Evolutionary conservation across 1,140 invertebrate genomes (phyloP).

Genomic region (Aphelinus atriplicis): DNA sequence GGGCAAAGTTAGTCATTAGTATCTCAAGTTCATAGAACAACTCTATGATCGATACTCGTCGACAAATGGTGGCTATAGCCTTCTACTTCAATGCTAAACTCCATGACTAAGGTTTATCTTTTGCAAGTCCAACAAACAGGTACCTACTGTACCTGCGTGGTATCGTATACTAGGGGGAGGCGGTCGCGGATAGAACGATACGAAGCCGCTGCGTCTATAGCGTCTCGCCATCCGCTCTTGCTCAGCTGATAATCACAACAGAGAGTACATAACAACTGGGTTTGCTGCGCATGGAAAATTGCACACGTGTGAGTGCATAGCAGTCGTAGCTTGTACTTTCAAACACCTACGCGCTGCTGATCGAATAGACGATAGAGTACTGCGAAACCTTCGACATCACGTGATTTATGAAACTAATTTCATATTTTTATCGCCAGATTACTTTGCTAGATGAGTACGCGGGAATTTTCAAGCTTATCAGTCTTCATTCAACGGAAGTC

Average conservation of each 20-base stretch:
- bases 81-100: too few species aligned
- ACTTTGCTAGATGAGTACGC: conserved; percentile 19
- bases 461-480: conserved; percentile 47
- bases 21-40: too few species aligned
- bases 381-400: conserved; percentile 27
- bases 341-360: too few species aligned
- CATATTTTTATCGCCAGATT: conserved; percentile 1
- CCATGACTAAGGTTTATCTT: conserved; percentile 30
- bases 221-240: conserved; percentile 58
- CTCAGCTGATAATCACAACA: conserved; percentile 55
- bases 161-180: conserved; percentile 61
- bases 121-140: conserved; percentile 59
- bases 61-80: too few species aligned
- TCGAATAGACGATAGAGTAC: too few species aligned
- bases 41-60: too few species aligned
- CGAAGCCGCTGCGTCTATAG: conserved; percentile 59
- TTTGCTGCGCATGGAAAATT: conserved; percentile 37
- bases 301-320: not conserved
- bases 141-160: conserved; percentile 66
- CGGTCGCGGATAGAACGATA: conserved; percentile 59
- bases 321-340: too few species aligned
- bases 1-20: too few species aligned
- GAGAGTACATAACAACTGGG: conserved; percentile 18
- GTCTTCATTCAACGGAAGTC: conserved; percentile 50
- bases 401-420: too few species aligned